These are phyloP conservation scores for Motacilla alba DNA, from an alignment of 2,113 vertebrate species.

Conservation along the genomic window DNA sequence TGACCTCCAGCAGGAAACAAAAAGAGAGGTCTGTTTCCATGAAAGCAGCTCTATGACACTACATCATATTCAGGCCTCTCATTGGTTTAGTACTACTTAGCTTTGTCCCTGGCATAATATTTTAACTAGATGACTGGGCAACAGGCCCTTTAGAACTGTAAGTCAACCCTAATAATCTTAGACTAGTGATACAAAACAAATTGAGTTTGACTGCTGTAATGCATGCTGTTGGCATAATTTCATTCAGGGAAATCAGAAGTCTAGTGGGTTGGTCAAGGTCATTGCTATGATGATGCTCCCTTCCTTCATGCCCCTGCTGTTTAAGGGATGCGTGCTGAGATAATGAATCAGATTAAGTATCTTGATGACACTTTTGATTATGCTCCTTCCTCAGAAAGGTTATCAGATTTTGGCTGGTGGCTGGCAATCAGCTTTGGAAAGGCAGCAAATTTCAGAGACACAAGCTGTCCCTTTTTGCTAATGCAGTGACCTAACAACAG, in stretches of 20 bases:
- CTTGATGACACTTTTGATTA: constrained; percentile 16
- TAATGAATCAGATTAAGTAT: constrained; percentile 13
- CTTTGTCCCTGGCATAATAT: background rate
- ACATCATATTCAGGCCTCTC: background rate
- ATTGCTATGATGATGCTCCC: background rate
- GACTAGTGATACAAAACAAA: background rate
- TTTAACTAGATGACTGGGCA: background rate
- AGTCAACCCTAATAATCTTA: background rate
- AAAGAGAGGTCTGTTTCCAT: background rate
- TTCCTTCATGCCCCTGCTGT: background rate
- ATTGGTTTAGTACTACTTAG: background rate
- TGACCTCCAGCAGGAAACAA: background rate
- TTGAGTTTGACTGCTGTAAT: background rate
- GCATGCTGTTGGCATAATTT: background rate
- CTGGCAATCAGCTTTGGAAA: background rate
- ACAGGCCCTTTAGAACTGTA: background rate
- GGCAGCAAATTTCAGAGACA: constrained; percentile 4
- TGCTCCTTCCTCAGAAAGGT: background rate
- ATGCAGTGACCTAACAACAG: background rate
- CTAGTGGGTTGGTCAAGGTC: background rate
- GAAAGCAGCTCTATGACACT: background rate
- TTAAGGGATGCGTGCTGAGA: background rate
- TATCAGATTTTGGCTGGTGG: background rate
- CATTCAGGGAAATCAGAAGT: background rate
- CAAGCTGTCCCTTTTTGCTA: background rate